phyloP scores from a whole-genome alignment of 2,113 vertebrate genomes.

The Tapirus terrestris region DNA sequence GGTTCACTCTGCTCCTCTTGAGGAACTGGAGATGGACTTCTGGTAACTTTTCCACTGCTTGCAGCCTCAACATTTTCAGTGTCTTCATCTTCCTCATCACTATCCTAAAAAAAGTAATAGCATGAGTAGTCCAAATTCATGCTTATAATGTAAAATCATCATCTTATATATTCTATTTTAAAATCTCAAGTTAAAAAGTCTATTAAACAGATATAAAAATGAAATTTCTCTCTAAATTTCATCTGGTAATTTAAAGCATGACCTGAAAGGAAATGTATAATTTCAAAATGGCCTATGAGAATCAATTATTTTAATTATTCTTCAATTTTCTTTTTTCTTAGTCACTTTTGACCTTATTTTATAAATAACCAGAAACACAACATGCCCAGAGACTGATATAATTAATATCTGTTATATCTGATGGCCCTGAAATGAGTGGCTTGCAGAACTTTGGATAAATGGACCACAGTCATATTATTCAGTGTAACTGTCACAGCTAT shows the following conservation, averaged over 20 bases:
- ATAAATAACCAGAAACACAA: constrained; percentile 44
- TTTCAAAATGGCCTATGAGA: neutral
- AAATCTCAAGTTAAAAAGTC: constrained; percentile 27
- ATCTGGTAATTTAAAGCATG: constrained; percentile 7
- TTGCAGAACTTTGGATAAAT: constrained; percentile 6
- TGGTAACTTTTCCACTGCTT: constrained; percentile 88
- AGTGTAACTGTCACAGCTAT: neutral
- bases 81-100: constrained; percentile 93
- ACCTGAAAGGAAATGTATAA: neutral
- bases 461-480: neutral
- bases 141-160: constrained; percentile 36
- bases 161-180: neutral
- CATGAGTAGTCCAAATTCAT: neutral
- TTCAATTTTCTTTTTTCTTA: neutral
- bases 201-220: constrained; percentile 15
- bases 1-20: constrained; percentile 96
- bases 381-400: neutral
- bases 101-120: constrained; percentile 89
- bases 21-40: constrained; percentile 93
- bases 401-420: constrained; percentile 1
- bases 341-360: constrained; percentile 38
- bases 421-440: constrained; percentile 15
- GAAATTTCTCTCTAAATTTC: constrained; percentile 20
- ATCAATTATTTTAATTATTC: constrained; percentile 21
- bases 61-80: constrained; percentile 88